phyloP scores from a whole-genome alignment of 2,888 invertebrate genomes.

The Hesperia comma region DNA sequence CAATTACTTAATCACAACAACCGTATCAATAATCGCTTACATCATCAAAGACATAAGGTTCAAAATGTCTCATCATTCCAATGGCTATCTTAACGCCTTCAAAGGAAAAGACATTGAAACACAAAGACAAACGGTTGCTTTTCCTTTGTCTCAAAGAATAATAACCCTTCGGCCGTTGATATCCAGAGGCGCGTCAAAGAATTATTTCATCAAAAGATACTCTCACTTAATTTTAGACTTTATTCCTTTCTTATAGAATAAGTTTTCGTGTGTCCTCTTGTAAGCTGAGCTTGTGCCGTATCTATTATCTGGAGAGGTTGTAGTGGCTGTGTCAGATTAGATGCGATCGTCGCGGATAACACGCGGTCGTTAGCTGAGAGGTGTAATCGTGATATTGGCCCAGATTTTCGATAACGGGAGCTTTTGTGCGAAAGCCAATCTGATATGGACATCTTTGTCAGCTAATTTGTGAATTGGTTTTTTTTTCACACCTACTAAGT shows the following conservation, averaged over 20 bases:
- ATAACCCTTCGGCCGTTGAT: constrained; percentile 29
- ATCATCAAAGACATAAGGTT: not conserved
- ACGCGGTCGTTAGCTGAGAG: constrained; percentile 13
- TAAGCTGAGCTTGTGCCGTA: constrained; percentile 38
- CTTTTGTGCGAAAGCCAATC: constrained; percentile 32
- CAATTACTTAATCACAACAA: constrained; percentile 22
- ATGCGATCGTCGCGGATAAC: constrained; percentile 26
- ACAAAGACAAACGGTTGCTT: constrained; percentile 20
- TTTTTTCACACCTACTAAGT: not conserved
- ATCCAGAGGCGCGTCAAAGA: constrained; percentile 29
- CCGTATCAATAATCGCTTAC: not conserved
- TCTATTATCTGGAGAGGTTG: constrained; percentile 37
- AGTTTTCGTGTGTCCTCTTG: constrained; percentile 14
- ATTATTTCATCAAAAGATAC: constrained; percentile 26
- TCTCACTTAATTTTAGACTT: constrained; percentile 21
- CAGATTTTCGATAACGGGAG: constrained; percentile 23
- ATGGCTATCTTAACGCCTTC: not conserved
- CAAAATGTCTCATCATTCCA: not conserved
- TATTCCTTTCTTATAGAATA: constrained; percentile 2
- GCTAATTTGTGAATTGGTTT: constrained; percentile 2
- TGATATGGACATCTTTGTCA: constrained; percentile 12
- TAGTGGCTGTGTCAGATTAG: constrained; percentile 37
- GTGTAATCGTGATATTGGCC: constrained; percentile 27
- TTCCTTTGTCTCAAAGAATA: constrained; percentile 33
- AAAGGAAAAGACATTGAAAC: constrained; percentile 10